These are phyloP conservation scores for Lysandra coridon DNA, from an alignment of 2,888 invertebrate genomes.

Conservation along the genomic window DNA sequence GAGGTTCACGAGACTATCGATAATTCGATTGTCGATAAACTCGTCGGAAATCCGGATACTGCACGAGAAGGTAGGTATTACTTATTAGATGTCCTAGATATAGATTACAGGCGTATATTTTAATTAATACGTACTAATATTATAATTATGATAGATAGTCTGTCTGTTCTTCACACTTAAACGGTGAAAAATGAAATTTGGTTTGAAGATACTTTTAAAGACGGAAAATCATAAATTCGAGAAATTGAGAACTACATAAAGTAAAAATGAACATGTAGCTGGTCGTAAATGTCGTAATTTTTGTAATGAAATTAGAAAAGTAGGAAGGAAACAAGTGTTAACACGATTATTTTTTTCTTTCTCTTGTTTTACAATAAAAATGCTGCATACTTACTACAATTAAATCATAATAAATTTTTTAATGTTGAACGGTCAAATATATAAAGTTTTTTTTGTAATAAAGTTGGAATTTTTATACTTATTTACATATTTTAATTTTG, in stretches of 20 bases:
- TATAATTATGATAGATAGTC: too few relatives aligned
- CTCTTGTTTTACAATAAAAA: background rate
- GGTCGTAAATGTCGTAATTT: background rate
- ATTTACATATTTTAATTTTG: too few relatives aligned
- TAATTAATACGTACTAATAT: too few relatives aligned
- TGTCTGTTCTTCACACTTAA: too few relatives aligned
- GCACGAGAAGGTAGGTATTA: too few relatives aligned
- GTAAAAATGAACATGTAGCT: too few relatives aligned
- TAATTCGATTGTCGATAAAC: background rate
- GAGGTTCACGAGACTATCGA: conserved; percentile 36
- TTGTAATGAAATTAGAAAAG: background rate
- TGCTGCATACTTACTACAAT: background rate
- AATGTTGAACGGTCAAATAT: background rate
- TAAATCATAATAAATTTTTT: background rate
- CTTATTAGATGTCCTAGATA: too few relatives aligned
- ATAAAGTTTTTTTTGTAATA: background rate
- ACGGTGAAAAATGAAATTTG: too few relatives aligned
- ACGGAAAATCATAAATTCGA: too few relatives aligned
- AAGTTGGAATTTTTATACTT: background rate
- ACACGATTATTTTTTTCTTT: background rate
- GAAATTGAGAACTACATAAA: too few relatives aligned
- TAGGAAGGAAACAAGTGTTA: background rate
- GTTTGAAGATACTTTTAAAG: too few relatives aligned
- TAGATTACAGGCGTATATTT: too few relatives aligned
- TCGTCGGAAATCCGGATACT: background rate